These are phyloP conservation scores for Babyrousa celebensis DNA, from an alignment of 2,797 vertebrate species.

Conservation along the genomic window DNA sequence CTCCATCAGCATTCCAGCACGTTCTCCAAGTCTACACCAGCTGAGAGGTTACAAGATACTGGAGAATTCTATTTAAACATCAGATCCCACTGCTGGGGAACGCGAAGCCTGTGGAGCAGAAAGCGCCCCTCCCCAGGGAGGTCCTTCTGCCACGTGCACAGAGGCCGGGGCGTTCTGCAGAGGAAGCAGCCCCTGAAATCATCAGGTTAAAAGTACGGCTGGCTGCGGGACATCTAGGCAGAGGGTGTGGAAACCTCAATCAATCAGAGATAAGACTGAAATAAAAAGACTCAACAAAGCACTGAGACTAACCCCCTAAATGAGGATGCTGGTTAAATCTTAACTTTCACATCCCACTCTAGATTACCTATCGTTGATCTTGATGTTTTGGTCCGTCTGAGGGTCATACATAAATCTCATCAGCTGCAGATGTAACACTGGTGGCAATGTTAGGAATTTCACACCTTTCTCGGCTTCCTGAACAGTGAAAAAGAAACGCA, in stretches of 20 bases:
- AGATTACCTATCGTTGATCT: conserved; percentile 98
- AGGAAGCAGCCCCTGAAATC: background rate
- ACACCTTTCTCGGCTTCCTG: conserved; percentile 99
- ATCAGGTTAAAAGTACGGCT: background rate
- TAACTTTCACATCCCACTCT: background rate
- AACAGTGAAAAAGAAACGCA: conserved; percentile 47
- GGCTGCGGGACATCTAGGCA: background rate
- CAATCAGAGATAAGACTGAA: background rate
- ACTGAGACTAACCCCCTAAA: background rate
- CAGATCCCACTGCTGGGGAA: background rate
- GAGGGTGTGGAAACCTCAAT: background rate
- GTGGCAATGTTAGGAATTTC: conserved; percentile 98
- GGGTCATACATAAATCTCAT: conserved; percentile 99
- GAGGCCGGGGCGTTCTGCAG: fast-evolving
- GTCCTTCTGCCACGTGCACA: fast-evolving
- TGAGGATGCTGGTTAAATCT: background rate
- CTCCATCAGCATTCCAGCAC: background rate
- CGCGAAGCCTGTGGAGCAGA: no score
- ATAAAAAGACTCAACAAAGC: background rate
- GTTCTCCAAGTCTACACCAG: background rate
- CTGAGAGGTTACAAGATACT: background rate
- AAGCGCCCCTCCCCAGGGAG: fast-evolving
- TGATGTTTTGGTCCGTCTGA: conserved; percentile 99
- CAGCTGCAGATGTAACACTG: conserved; percentile 98
- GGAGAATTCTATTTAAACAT: background rate